phyloP scores from a whole-genome alignment of 2,888 invertebrate species.

The Ophion slaviceki region DNA sequence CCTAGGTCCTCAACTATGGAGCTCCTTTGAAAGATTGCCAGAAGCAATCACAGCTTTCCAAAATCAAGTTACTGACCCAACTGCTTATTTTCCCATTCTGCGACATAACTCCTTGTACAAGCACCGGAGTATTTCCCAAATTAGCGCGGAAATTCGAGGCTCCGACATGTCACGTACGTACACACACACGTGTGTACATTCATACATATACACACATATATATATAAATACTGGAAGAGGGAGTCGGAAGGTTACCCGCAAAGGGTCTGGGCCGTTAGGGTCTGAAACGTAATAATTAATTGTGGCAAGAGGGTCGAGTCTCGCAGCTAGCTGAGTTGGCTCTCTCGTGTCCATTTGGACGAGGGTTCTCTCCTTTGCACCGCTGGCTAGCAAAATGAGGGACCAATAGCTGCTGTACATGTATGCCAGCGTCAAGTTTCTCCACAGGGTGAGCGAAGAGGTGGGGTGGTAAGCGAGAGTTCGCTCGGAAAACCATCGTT shows the following conservation, averaged over 20 bases:
- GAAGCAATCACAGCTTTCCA: neutral
- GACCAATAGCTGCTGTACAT: constrained; percentile 38
- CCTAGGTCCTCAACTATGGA: neutral
- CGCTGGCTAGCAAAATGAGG: constrained; percentile 30
- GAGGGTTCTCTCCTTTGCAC: constrained; percentile 34
- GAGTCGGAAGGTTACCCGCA: constrained; percentile 37
- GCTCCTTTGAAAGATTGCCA: neutral
- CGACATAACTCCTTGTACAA: constrained; percentile 48
- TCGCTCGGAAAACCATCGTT: constrained; percentile 48
- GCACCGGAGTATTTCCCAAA: constrained; percentile 59
- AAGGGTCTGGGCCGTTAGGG: constrained; percentile 50
- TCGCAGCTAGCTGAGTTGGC: neutral
- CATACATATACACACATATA: no score
- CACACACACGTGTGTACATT: neutral
- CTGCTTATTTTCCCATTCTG: constrained; percentile 26
- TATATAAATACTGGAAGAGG: constrained; percentile 35
- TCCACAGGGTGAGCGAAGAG: neutral
- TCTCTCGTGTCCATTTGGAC: constrained; percentile 36
- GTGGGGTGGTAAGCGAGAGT: constrained; percentile 12
- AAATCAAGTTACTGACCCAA: neutral
- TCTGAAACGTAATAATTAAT: constrained; percentile 70
- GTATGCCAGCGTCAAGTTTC: constrained; percentile 50
- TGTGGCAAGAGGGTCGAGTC: constrained; percentile 51
- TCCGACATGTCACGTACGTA: constrained; percentile 1
- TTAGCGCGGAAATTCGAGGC: constrained; percentile 47